phyloP scores from a whole-genome alignment of 2,888 invertebrate genomes.

The Stenchaetothrips biformis region DNA sequence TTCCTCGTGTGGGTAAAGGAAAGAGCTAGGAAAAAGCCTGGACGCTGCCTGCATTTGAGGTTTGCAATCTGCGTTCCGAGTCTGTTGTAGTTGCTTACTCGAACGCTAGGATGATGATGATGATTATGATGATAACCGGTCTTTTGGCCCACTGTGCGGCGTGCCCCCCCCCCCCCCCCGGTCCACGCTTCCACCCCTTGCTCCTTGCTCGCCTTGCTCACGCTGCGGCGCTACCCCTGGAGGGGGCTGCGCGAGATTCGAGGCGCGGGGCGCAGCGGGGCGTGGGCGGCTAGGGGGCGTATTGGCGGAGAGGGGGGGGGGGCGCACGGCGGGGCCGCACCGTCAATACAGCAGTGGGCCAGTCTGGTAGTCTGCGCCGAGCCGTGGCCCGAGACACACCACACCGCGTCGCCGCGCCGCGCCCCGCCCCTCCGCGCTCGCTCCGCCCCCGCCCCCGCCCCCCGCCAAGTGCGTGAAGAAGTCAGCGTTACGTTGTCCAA shows the following conservation, averaged over 20 bases:
- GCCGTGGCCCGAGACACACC: slow-evolving; percentile 5
- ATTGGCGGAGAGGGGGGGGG: not conserved
- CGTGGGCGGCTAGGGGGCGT: not conserved
- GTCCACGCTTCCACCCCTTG: not conserved
- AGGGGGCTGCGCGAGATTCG: not conserved
- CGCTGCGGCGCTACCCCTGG: not conserved
- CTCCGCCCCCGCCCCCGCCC: not conserved
- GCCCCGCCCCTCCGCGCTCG: slow-evolving; percentile 3
- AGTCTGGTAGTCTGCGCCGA: not conserved
- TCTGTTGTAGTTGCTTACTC: too few relatives aligned
- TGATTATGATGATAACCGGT: too few relatives aligned
- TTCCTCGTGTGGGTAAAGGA: too few relatives aligned
- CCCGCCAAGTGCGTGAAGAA: not conserved
- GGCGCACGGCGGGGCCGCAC: not conserved
- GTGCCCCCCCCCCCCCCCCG: too few relatives aligned
- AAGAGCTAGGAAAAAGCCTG: too few relatives aligned
- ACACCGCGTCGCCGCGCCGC: not conserved
- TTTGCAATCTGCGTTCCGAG: too few relatives aligned
- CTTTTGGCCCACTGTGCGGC: too few relatives aligned
- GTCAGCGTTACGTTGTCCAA: not conserved
- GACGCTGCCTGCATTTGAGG: too few relatives aligned
- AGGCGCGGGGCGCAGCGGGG: not conserved
- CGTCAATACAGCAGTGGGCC: slow-evolving; percentile 17
- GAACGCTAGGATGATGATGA: too few relatives aligned
- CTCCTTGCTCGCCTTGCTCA: not conserved